Evolutionary conservation across 2,113 vertebrate species (phyloP).

Genomic region (Hippoglossus stenolepis): DNA sequence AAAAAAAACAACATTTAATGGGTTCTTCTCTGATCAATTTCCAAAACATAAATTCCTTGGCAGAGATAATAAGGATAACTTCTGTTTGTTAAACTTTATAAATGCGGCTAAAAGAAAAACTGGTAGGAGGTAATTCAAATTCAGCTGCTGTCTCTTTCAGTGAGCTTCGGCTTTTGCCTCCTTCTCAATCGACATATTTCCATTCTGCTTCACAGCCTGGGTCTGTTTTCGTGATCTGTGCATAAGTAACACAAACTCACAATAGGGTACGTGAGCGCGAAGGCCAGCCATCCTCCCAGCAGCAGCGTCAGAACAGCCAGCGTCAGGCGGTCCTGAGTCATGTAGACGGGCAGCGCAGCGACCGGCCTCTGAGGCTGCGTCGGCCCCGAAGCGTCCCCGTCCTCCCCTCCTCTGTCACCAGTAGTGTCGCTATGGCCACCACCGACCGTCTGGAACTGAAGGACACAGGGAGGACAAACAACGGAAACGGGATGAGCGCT

Average conservation of each 20-base stretch:
- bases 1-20: no score
- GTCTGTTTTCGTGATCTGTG: background rate
- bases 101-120: no score
- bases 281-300: constrained; percentile 87
- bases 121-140: no score
- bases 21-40: no score
- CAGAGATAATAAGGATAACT: no score
- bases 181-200: no score
- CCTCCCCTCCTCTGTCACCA: constrained; percentile 6
- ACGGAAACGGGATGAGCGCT: background rate
- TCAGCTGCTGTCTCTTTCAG: no score
- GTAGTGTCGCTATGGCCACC: constrained; percentile 10
- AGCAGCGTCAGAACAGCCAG: constrained; percentile 81
- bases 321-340: constrained; percentile 82
- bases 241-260: constrained; percentile 53
- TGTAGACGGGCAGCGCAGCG: constrained; percentile 59
- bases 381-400: constrained; percentile 22
- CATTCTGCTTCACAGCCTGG: no score
- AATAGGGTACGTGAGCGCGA: constrained; percentile 79
- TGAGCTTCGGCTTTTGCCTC: no score
- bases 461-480: background rate
- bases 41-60: no score
- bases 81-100: no score
- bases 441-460: constrained; percentile 73
- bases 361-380: constrained; percentile 10